A percentile compares a stretch with the other conserved stretches of the same genome.
These are phyloP conservation scores for Theocolax elegans DNA, from an alignment of 1,140 invertebrate genomes.

Conservation along the genomic window DNA sequence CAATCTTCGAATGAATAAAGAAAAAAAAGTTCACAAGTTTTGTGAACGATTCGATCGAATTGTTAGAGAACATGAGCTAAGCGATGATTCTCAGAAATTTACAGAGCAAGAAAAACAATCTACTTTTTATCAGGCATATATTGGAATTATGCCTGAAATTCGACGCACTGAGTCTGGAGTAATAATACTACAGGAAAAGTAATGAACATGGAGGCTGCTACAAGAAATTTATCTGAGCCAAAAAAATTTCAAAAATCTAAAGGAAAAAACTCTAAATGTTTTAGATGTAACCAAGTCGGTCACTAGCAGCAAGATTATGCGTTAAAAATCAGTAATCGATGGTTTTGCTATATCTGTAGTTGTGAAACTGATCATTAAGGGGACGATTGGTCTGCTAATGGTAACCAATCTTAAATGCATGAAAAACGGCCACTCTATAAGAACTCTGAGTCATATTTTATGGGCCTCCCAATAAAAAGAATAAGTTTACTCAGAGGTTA, in stretches of 20 bases:
- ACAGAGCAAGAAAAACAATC: slow-evolving; percentile 46
- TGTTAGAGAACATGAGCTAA: slow-evolving; percentile 44
- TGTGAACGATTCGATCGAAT: slow-evolving; percentile 44
- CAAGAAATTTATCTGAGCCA: slow-evolving; percentile 27
- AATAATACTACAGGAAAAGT: slow-evolving; percentile 14
- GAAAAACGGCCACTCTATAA: slow-evolving; percentile 31
- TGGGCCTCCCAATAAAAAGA: slow-evolving; percentile 25
- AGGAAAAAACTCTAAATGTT: slow-evolving; percentile 28
- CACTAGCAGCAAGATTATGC: slow-evolving; percentile 40
- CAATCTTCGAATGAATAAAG: slow-evolving; percentile 35
- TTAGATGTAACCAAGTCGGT: slow-evolving; percentile 39
- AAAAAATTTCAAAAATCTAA: slow-evolving; percentile 17
- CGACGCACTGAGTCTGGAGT: slow-evolving; percentile 32
- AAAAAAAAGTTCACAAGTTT: slow-evolving; percentile 42
- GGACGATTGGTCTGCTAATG: slow-evolving; percentile 27
- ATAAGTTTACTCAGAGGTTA: slow-evolving; percentile 2
- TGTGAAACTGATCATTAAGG: slow-evolving; percentile 38
- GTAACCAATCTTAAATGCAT: slow-evolving; percentile 23
- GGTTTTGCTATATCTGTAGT: slow-evolving; percentile 44
- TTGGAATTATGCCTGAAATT: slow-evolving; percentile 41
- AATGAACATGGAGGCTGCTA: slow-evolving; percentile 40
- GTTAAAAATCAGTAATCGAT: slow-evolving; percentile 23
- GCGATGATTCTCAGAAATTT: slow-evolving; percentile 42
- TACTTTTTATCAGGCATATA: slow-evolving; percentile 46
- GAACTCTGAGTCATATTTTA: slow-evolving; percentile 11